phyloP scores from a whole-genome alignment of 2,113 vertebrate species.

The Ciconia boyciana region DNA sequence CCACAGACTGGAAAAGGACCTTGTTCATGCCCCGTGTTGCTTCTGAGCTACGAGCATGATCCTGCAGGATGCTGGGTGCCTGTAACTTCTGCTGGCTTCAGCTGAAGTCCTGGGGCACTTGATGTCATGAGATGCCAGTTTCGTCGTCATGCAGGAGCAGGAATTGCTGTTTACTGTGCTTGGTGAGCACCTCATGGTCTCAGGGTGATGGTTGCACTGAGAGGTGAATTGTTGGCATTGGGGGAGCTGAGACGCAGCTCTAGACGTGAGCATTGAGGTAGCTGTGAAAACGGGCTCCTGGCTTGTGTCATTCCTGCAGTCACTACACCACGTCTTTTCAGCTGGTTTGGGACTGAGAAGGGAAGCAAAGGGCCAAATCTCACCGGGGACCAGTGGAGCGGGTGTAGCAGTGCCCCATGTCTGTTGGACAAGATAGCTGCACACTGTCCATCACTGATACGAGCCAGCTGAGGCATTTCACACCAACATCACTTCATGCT shows the following conservation, averaged over 20 bases:
- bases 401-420: not conserved
- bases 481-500: not conserved
- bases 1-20: not conserved
- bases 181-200: not conserved
- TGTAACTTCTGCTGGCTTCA: not conserved
- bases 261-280: not conserved
- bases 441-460: not conserved
- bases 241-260: not conserved
- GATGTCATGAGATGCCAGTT: not conserved
- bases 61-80: not conserved
- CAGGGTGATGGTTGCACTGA: not conserved
- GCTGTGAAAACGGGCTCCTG: not conserved
- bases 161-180: not conserved
- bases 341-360: not conserved
- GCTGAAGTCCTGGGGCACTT: not conserved
- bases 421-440: not conserved
- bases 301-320: not conserved
- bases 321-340: accelerated
- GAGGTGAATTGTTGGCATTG: not conserved
- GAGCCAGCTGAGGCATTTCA: not conserved
- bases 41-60: not conserved
- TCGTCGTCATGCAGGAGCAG: not conserved
- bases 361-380: not conserved
- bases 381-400: not conserved
- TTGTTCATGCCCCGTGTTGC: accelerated